Evolutionary conservation across 2,113 vertebrate genomes (phyloP).

Genomic region (Sceloporus tristichus): DNA sequence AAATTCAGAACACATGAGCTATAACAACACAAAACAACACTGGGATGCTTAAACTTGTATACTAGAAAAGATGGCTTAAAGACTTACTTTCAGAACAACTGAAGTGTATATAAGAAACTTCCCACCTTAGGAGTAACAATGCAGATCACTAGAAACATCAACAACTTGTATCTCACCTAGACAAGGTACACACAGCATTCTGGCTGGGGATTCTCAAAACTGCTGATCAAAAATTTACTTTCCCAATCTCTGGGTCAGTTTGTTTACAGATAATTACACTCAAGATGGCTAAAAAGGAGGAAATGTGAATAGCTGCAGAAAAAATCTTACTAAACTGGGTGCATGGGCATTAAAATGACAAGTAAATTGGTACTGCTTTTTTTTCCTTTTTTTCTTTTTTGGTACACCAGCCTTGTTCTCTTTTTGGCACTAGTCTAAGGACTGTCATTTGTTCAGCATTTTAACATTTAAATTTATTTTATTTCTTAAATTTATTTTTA

Average conservation of each 20-base stretch:
- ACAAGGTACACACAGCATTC: no score
- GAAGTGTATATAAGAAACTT: neutral
- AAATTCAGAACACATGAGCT: slow-evolving; percentile 22
- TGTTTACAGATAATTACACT: no score
- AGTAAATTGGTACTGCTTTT: no score
- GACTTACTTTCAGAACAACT: neutral
- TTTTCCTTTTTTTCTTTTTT: no score
- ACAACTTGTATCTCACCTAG: no score
- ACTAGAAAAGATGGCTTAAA: slow-evolving; percentile 16
- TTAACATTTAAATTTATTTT: neutral
- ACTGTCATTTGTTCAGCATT: neutral
- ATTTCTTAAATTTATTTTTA: neutral
- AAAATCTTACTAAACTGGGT: no score
- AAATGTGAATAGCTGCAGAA: no score
- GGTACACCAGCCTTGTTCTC: neutral
- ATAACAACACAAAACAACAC: slow-evolving; percentile 12
- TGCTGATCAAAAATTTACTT: neutral
- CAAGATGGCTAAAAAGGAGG: no score
- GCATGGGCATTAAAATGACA: no score
- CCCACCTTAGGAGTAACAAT: neutral
- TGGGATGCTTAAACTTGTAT: slow-evolving; percentile 10
- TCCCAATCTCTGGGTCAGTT: no score
- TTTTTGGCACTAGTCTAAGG: neutral
- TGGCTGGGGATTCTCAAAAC: no score
- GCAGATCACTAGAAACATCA: neutral